Evolutionary conservation across 2,888 invertebrate genomes (phyloP), one percentile per base, ranked within the genome.

Genomic region (Steinernema hermaphroditum): DNA sequence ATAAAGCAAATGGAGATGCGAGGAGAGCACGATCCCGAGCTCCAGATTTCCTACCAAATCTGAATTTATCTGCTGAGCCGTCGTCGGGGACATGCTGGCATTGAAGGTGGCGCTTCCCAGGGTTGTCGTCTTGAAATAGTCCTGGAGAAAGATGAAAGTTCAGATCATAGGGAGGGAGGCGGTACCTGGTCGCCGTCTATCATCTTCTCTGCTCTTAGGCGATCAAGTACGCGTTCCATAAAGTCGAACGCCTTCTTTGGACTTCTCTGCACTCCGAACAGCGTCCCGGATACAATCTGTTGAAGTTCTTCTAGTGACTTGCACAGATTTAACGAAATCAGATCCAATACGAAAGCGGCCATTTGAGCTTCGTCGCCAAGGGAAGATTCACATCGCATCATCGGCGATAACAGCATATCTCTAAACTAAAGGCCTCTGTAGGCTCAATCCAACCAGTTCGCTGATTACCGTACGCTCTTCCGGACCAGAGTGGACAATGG

Each of bases 1-100:
- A 88, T 93, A 95, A 70, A 96, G 88, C 24, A 97, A 89, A 88
- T 97, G 96, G 44, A 94, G 90, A 84, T 92, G 91, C 79, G 92
- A 92, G 81, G 91, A 88, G 68, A 96, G 89, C 16, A 94, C 92
- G 72, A 96, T 88, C 68, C 92, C 91, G 71, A 78, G 68, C 90
- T 70, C 46, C n/a, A 75, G 41, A 54, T 78, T 72, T 29, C 87
- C 87, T 76, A 90, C 89, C 75, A 96, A 88, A 86, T 95, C 94
- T 8, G 89, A 88, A 80, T 92, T 91, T n/a, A 96, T 88, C 77
- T 89, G 89, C 79, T 91, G 90, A 0, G 93, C 92, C 69, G 90
- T 89, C 14, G 90, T 88, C 68, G 94, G 89, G 78, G 93, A 92
- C 78, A 96, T 91, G 74, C 92, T 92, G n/a, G 92, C 93, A 90